phyloP scores from a whole-genome alignment of 2,113 vertebrate genomes.

The Delphinapterus leucas region DNA sequence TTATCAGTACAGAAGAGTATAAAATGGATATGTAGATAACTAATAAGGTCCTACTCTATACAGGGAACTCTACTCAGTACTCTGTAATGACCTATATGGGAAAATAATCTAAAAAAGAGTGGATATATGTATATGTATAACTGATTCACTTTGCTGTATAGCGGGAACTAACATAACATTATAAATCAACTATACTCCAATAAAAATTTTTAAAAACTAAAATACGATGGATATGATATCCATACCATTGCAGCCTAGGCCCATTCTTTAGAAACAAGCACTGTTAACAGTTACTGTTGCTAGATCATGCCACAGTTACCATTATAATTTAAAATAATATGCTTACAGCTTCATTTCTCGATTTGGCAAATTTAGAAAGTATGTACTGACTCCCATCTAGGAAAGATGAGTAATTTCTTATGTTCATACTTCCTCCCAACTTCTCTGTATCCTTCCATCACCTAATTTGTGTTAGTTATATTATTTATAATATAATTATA shows the following conservation, averaged over 20 bases:
- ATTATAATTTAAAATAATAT: not conserved
- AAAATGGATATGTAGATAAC: not conserved
- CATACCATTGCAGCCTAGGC: not conserved
- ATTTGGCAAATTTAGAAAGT: not conserved
- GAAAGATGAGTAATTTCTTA: not conserved
- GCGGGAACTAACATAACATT: not conserved
- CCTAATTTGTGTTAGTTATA: not conserved
- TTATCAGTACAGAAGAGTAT: not conserved
- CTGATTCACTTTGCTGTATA: not conserved
- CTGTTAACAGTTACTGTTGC: not conserved
- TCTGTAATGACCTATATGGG: not conserved
- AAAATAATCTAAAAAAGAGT: not conserved
- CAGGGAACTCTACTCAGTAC: not conserved
- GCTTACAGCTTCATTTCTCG: not conserved
- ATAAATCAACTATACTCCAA: not conserved
- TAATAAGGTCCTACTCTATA: not conserved
- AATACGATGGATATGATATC: not conserved
- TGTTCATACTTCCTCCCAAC: not conserved
- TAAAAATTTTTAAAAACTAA: not conserved
- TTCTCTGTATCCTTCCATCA: not conserved
- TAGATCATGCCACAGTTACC: not conserved
- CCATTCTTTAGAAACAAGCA: not conserved
- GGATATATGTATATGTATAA: not conserved
- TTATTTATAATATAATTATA: not conserved
- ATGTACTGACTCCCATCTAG: not conserved